Base-by-base conservation (phyloP, 2,888 invertebrate species). In the Merodon equestris region DNA sequence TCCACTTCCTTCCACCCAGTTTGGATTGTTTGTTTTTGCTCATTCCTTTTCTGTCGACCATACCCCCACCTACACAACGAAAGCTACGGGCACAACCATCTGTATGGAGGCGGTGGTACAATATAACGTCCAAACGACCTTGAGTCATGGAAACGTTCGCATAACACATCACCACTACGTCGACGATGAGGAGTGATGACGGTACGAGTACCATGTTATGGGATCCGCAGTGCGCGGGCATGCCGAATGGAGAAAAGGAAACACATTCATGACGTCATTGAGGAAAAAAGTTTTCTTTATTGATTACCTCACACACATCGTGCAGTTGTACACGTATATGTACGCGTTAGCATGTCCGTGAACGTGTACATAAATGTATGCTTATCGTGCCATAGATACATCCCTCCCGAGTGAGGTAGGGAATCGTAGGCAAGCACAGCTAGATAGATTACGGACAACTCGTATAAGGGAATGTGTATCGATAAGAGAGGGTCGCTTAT, bases 241-340 rank as follows among this genome's bases (percentile, higher is more conserved):
- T 27, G 27, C 2, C 3, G 27, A 27, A 27, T 4, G n/a, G 40
- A 40, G 12, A n/a, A n/a, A 40, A 40, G 40, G 40, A 40, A 40
- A 40, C 3, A 9, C 34, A 36, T 48, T 15, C 58, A 53, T 77
- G 77, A 77, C 77, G 77, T 77, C 77, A 77, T 72, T 77, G 67
- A 27, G 67, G 27, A 48, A 68, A n/a, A 63, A 58, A 9, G 15
- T 14, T 27, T 27, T 27, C 7, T 45, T 58, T 77, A 77, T 77
- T 68, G 77, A 77, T 77, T 77, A 53, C 61, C 73, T 67, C 72
- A 72, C 53, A n/a, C n/a, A n/a, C n/a, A n/a, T n/a, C n/a, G n/a
- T n/a, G n/a, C n/a, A n/a, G n/a, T n/a, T 51, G 10, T 36, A 40
- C 40, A n/a, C 40, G 40, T 2, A n/a, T n/a, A 40, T 9, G 9